Conservation (phyloP, 2,888 invertebrate genomes). For the Encarsia formosa region DNA sequence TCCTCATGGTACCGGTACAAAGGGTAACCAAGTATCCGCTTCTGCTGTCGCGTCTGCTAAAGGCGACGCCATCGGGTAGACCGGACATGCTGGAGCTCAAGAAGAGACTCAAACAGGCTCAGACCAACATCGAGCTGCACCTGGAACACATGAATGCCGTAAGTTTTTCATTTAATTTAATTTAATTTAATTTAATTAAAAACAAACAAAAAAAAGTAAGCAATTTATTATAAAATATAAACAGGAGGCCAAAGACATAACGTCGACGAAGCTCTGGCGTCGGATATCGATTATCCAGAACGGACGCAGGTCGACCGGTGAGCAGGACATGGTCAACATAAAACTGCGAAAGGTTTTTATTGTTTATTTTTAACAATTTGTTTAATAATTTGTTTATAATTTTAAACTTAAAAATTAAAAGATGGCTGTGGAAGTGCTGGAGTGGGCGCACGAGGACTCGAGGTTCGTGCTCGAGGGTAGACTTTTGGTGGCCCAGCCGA, state of each 20-base stretch:
- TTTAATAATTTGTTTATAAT: background rate
- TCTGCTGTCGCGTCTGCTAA: slow-evolving; percentile 81
- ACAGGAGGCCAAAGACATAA: slow-evolving; percentile 81
- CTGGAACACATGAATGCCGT: slow-evolving; percentile 89
- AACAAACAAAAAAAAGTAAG: too few species aligned
- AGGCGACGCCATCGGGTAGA: slow-evolving; percentile 71
- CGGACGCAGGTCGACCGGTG: slow-evolving; percentile 70
- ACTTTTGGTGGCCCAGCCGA: slow-evolving; percentile 81
- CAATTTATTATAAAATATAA: too few species aligned
- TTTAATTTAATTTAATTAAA: slow-evolving; percentile 2
- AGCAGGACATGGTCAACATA: slow-evolving; percentile 85
- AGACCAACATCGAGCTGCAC: slow-evolving; percentile 88
- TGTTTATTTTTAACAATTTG: background rate
- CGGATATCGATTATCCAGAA: slow-evolving; percentile 74
- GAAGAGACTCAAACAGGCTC: slow-evolving; percentile 80
- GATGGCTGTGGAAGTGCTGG: slow-evolving; percentile 89
- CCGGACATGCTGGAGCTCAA: slow-evolving; percentile 75
- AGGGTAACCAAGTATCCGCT: slow-evolving; percentile 95
- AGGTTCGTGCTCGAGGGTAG: slow-evolving; percentile 88
- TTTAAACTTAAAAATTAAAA: slow-evolving; percentile 33
- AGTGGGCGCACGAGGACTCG: slow-evolving; percentile 92
- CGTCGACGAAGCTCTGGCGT: slow-evolving; percentile 84
- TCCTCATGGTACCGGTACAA: slow-evolving; percentile 96
- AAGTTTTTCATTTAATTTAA: slow-evolving; percentile 30
- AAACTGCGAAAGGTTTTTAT: slow-evolving; percentile 69